These are phyloP conservation scores for Pteruthius melanotis DNA, from an alignment of 2,113 vertebrate genomes.

Conservation along the genomic window DNA sequence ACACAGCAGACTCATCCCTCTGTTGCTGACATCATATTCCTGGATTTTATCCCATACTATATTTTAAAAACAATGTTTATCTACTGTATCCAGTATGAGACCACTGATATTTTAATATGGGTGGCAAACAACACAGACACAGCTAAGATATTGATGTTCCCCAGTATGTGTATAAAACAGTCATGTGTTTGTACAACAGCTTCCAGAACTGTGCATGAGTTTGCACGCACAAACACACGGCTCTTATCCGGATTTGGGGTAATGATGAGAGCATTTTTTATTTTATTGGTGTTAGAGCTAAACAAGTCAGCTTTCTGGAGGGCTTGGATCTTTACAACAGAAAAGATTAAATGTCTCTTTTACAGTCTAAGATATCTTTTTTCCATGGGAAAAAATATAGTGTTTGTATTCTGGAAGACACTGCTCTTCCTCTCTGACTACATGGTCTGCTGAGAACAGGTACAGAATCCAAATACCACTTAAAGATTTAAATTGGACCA, in stretches of 20 bases:
- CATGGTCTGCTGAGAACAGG: background rate
- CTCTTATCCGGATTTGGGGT: background rate
- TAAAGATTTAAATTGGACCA: background rate
- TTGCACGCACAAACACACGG: accelerated
- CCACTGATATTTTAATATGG: background rate
- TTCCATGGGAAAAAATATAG: background rate
- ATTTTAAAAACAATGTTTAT: background rate
- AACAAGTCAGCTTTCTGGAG: background rate
- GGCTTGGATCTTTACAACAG: background rate
- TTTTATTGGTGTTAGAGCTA: background rate
- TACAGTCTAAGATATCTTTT: background rate
- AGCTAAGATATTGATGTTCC: background rate
- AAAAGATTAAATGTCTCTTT: background rate
- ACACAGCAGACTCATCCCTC: conserved; percentile 34
- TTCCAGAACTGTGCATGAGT: background rate
- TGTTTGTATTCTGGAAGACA: background rate
- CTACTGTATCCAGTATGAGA: background rate
- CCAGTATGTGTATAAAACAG: background rate
- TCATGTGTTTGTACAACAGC: background rate
- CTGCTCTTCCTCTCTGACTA: background rate
- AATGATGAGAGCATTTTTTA: accelerated
- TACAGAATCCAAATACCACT: background rate
- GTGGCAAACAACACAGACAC: background rate
- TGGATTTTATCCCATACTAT: conserved; percentile 29
- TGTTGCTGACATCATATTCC: conserved; percentile 38